Base-by-base conservation (phyloP, 2,113 vertebrate species). In the Sinocyclocheilus grahami region DNA sequence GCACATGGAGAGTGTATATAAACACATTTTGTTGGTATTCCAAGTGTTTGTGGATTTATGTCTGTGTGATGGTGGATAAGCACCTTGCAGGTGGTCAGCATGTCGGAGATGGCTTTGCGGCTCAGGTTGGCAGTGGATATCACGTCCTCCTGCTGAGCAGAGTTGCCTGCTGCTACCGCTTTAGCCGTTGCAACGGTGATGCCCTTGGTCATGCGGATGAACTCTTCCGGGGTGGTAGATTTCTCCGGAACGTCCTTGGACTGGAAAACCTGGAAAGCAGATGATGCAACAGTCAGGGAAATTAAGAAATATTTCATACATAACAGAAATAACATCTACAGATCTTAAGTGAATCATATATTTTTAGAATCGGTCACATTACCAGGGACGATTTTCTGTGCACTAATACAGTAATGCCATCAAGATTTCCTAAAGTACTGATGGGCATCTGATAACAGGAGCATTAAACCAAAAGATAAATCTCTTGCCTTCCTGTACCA, bases 91-190 rank as follows among this genome's bases (percentile, higher is more conserved):
- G 98, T 95, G 24, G 92, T 95, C 86, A 99, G 92, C 98, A 99
- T 99, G 91, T 99, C 98, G 0, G 96, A 92, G 53, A 99, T 96
- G 14, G 97, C 98, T 93, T 99, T 99, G 92, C 98, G 97, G 95
- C 98, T 99, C 92, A 99, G 95, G 91, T 99, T 99, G 72, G 98
- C 98, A 0, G 97, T 99, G 72, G 97, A 95, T 46, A 99, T 99
- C 91, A 99, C 97, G 2, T 99, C 97, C 83, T 99, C 98, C 94
- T 99, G 98, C 89, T 97, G 95, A 87, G 97, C 96, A 0, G 98
- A 99, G 94, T 99, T 99, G 74, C 98, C 98, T 1, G 98, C 97
- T n/a, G 98, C 98, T 86, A 99, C 98, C 0, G 98, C 98, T 94
- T 99, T 99, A 93, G 97, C 97, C 1, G 98, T 99, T 88, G 98